Base-by-base conservation (phyloP, 2,113 vertebrate species). In the Sinocyclocheilus rhinocerous region DNA sequence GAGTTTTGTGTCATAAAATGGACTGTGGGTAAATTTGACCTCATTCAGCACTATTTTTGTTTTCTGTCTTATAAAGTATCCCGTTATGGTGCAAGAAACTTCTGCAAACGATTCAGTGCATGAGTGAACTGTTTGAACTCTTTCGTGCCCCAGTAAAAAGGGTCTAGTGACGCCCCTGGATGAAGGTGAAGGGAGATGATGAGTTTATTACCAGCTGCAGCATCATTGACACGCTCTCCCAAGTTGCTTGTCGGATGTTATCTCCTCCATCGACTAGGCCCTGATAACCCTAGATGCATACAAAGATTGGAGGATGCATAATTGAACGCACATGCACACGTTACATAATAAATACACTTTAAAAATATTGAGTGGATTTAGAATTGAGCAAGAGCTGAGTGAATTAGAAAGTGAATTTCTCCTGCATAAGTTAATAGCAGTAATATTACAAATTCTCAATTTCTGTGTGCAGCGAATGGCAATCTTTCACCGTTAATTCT, bases 151-250 rank as follows among this genome's bases (percentile, higher is more conserved):
- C 45, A 48, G 45, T 55, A 55, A 55, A 55, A 55, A 18, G 15
- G 45, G 45, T 15, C 13, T 16, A 16, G 15, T 52, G 13, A 52
- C 15, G 50, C 45, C 10, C 45, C 10, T 11, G 45, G 45, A 2
- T 48, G 45, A 48, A 48, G 45, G 45, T 48, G 45, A 48, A 48
- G 45, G 45, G 11, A 48, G 45, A 15, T 52, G 15, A 52, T 55
- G 52, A 55, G 52, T 55, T 55, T 16, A 95, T 93, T 93, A 98
- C 97, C 96, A 98, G 91, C 89, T 98, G 97, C 59, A 98, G 95
- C 96, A 97, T 98, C 97, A 97, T 97, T 6, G 97, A 98, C 73
- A 98, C 97, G 15, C 97, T 97, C 92, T 98, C 97, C 97, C 97
- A 98, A 0, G 96, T 96, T 73, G 97, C 97, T 4, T 92, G 95